A percentile compares a stretch with the other conserved stretches of the same genome.
Evolutionary conservation across 2,113 vertebrate genomes (phyloP).

Genomic region (Acrocephalus arundinaceus): DNA sequence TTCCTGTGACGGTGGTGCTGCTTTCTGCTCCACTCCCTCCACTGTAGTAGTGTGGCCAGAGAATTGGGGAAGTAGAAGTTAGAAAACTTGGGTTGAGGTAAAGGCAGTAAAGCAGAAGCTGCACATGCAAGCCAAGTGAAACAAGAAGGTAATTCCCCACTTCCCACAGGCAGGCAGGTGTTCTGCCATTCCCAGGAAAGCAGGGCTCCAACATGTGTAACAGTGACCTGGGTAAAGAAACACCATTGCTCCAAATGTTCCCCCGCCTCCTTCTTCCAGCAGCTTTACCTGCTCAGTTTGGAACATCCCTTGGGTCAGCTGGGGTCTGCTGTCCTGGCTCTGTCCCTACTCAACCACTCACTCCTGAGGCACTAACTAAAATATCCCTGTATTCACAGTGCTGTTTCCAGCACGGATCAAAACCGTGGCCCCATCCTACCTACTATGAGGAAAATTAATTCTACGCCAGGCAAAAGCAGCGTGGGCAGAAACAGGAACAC

Average conservation of each 20-base stretch:
- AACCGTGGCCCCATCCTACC: background rate
- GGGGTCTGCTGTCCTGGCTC: background rate
- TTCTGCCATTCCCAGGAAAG: background rate
- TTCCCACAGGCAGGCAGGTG: background rate
- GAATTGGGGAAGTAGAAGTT: background rate
- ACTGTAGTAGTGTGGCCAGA: background rate
- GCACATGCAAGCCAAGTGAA: background rate
- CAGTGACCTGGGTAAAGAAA: background rate
- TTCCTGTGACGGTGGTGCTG: background rate
- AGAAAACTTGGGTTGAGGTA: background rate
- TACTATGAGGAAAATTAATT: background rate
- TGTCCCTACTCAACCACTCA: background rate
- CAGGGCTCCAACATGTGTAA: rapidly evolving
- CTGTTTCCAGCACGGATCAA: background rate
- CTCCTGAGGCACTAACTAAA: background rate
- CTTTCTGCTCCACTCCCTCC: background rate
- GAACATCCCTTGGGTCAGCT: background rate
- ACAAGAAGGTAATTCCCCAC: background rate
- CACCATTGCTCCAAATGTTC: background rate
- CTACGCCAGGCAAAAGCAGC: background rate
- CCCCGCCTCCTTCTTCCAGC: background rate
- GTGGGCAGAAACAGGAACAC: background rate
- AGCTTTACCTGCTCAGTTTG: background rate
- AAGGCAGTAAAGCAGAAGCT: background rate
- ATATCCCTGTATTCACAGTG: background rate